These are phyloP conservation scores for Pipistrellus kuhlii DNA, from an alignment of 2,797 vertebrate genomes.

Conservation along the genomic window DNA sequence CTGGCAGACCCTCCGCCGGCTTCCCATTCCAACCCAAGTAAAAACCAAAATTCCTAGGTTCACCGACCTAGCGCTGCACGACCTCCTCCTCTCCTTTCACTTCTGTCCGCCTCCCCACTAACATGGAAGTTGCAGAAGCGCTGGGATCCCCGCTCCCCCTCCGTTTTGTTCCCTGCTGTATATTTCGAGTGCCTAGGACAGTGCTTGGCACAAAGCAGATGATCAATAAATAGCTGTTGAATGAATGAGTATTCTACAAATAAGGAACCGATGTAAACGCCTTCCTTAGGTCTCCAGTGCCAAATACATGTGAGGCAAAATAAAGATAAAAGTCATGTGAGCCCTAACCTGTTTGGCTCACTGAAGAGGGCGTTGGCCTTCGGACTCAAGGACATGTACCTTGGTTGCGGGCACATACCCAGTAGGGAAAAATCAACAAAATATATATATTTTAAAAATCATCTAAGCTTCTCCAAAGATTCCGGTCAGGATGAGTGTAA, in stretches of 20 bases:
- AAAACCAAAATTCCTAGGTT: background rate
- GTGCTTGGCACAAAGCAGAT: background rate
- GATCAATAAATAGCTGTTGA: background rate
- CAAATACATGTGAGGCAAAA: slow-evolving; percentile 13
- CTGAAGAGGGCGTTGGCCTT: no score
- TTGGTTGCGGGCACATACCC: no score
- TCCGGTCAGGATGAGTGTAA: background rate
- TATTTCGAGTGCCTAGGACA: background rate
- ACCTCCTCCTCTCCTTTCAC: background rate
- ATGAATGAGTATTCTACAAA: background rate
- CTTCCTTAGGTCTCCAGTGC: background rate
- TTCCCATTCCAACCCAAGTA: background rate
- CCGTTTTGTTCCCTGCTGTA: background rate
- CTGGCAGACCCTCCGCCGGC: background rate
- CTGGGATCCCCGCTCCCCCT: background rate
- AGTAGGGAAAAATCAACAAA: no score
- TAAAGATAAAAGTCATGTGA: background rate
- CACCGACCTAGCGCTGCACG: background rate
- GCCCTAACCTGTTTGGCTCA: no score
- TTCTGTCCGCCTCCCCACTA: background rate
- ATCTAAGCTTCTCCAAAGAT: background rate
- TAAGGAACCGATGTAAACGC: background rate
- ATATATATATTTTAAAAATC: background rate
- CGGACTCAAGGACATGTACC: no score
- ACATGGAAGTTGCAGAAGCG: background rate